Conservation (phyloP, 2,888 invertebrate genomes). For the Apotomis turbidana region DNA sequence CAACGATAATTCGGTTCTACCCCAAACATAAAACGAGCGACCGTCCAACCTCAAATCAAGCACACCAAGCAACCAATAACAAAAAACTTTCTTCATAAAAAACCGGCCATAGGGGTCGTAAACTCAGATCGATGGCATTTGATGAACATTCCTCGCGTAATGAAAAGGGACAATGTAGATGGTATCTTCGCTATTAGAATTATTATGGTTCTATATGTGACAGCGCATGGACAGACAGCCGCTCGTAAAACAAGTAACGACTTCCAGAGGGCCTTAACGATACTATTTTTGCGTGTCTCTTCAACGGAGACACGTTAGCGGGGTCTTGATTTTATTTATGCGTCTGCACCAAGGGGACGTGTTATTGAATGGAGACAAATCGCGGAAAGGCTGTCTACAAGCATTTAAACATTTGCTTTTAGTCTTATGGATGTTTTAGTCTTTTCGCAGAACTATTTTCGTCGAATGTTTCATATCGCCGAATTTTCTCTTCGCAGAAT, state of each 20-base stretch:
- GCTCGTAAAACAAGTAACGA: constrained; percentile 42
- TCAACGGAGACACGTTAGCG: not conserved
- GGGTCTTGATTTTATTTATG: constrained; percentile 5
- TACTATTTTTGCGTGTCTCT: constrained; percentile 21
- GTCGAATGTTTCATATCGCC: too few relatives aligned
- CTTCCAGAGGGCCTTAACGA: constrained; percentile 20
- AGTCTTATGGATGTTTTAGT: not conserved
- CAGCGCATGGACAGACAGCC: constrained; percentile 26
- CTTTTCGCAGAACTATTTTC: too few relatives aligned
- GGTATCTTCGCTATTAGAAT: constrained; percentile 38
- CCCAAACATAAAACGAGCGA: not conserved
- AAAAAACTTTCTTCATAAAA: constrained; percentile 37
- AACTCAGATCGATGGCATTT: constrained; percentile 30
- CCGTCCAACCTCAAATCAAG: constrained; percentile 7
- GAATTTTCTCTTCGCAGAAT: too few relatives aligned
- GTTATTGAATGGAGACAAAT: not conserved
- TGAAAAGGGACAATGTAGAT: constrained; percentile 41
- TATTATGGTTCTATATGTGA: constrained; percentile 35
- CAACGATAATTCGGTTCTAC: too few relatives aligned
- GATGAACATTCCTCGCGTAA: constrained; percentile 40
- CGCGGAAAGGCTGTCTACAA: not conserved
- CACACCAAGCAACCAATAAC: constrained; percentile 6
- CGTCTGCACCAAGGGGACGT: constrained; percentile 2
- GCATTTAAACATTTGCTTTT: not conserved
- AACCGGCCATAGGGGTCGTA: constrained; percentile 23